A percentile compares a stretch with the other conserved stretches of the same genome.
Evolutionary conservation across 2,797 vertebrate genomes (phyloP).

Genomic region (Alcedo atthis): DNA sequence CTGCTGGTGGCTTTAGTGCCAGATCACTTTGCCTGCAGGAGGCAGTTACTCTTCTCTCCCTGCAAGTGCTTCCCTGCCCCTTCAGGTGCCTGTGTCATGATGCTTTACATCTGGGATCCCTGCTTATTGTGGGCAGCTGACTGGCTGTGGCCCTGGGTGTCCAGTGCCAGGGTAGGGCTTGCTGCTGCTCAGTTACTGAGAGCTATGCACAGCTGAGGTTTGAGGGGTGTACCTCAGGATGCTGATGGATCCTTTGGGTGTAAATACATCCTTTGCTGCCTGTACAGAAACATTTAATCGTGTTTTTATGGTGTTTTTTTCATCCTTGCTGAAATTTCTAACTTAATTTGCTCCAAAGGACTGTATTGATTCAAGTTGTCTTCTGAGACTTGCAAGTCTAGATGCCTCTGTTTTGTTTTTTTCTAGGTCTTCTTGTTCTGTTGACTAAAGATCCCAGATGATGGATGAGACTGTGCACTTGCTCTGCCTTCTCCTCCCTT

Average conservation of each 20-base stretch:
- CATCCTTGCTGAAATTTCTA: neutral
- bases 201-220: neutral
- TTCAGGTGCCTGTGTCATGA: neutral
- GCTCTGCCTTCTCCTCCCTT: neutral
- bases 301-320: neutral
- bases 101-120: too few species aligned
- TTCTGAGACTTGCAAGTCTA: neutral
- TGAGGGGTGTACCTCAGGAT: neutral
- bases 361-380: neutral
- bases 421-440: neutral
- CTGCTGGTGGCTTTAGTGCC: neutral
- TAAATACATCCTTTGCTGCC: neutral
- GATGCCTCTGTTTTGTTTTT: neutral
- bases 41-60: neutral
- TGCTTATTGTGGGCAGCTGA: fast-evolving
- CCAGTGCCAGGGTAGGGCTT: neutral
- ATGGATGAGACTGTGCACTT: neutral
- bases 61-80: fast-evolving
- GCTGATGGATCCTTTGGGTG: neutral
- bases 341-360: neutral
- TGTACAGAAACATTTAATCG: neutral
- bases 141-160: too few species aligned
- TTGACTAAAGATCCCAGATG: neutral
- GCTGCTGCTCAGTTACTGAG: neutral
- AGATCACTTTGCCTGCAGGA: neutral